phyloP scores from a whole-genome alignment of 2,113 vertebrate species.

The Silurus meridionalis region DNA sequence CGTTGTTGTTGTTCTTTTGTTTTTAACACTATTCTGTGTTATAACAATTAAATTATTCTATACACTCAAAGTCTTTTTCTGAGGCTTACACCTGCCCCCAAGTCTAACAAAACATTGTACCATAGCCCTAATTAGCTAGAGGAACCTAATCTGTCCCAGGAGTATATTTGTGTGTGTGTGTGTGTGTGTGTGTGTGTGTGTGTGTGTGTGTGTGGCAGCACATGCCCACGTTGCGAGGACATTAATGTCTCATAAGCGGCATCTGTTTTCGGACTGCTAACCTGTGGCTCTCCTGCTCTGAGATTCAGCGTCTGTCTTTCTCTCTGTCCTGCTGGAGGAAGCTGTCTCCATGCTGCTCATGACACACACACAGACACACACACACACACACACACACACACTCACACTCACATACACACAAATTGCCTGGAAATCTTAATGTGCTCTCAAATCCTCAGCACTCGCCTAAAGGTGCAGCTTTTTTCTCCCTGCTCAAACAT shows the following conservation, averaged over 20 bases:
- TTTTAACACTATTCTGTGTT: background rate
- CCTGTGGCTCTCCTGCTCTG: slow-evolving; percentile 44
- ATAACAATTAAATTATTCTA: background rate
- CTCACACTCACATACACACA: slow-evolving; percentile 31
- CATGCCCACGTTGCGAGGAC: slow-evolving; percentile 35
- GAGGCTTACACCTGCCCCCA: slow-evolving; percentile 10
- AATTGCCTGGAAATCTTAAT: slow-evolving; percentile 38
- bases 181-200: background rate
- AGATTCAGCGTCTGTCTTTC: slow-evolving; percentile 47
- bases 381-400: slow-evolving; percentile 35
- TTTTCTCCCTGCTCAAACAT: slow-evolving; percentile 29
- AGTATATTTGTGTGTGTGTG: slow-evolving; percentile 27
- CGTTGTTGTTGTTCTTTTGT: no score
- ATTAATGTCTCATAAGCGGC: slow-evolving; percentile 50
- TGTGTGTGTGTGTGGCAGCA: background rate
- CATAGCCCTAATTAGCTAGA: slow-evolving; percentile 45
- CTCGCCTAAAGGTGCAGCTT: slow-evolving; percentile 29
- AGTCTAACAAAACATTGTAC: slow-evolving; percentile 30
- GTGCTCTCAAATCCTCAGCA: slow-evolving; percentile 41
- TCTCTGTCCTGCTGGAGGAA: slow-evolving; percentile 44
- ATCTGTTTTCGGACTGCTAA: slow-evolving; percentile 47
- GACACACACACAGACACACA: slow-evolving; percentile 35
- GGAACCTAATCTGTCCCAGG: slow-evolving; percentile 48
- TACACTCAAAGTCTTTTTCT: background rate
- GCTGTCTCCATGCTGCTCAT: slow-evolving; percentile 35